Evolutionary conservation across 2,113 vertebrate species (phyloP).

Genomic region (Phyllopteryx taeniolatus): DNA sequence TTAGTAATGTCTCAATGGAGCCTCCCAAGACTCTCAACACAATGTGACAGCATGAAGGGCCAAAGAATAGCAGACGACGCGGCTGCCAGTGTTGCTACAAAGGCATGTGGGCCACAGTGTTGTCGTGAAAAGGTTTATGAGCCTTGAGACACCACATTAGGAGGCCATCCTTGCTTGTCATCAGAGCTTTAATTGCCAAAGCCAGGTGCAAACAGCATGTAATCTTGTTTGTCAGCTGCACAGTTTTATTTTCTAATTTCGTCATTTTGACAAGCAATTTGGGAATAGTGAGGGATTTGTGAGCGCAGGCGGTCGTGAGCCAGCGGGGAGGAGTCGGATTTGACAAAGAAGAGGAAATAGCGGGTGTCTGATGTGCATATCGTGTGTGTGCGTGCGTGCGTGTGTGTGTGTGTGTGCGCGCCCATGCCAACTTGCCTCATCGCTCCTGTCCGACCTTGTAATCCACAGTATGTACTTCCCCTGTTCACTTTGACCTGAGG

Average conservation of each 20-base stretch:
- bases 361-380: slow-evolving; percentile 22
- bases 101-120: slow-evolving; percentile 47
- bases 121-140: slow-evolving; percentile 60
- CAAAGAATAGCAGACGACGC: slow-evolving; percentile 43
- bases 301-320: slow-evolving; percentile 34
- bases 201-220: slow-evolving; percentile 75
- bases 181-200: slow-evolving; percentile 68
- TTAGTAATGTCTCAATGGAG: slow-evolving; percentile 48
- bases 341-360: slow-evolving; percentile 31
- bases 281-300: slow-evolving; percentile 55
- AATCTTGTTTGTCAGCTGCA: slow-evolving; percentile 72
- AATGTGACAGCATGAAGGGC: slow-evolving; percentile 32
- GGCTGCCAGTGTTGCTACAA: slow-evolving; percentile 23
- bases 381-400: background rate
- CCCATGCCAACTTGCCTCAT: slow-evolving; percentile 31
- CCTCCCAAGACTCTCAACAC: slow-evolving; percentile 18
- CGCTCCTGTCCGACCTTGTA: slow-evolving; percentile 59
- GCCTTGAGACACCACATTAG: slow-evolving; percentile 69
- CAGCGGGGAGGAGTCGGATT: slow-evolving; percentile 48
- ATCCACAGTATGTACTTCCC: slow-evolving; percentile 50
- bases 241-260: slow-evolving; percentile 69
- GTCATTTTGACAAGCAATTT: slow-evolving; percentile 71
- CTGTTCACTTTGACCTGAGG: slow-evolving; percentile 56
- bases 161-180: slow-evolving; percentile 66
- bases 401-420: slow-evolving; percentile 10